phyloP scores from a whole-genome alignment of 2,888 invertebrate genomes.

The Villa cingulata region DNA sequence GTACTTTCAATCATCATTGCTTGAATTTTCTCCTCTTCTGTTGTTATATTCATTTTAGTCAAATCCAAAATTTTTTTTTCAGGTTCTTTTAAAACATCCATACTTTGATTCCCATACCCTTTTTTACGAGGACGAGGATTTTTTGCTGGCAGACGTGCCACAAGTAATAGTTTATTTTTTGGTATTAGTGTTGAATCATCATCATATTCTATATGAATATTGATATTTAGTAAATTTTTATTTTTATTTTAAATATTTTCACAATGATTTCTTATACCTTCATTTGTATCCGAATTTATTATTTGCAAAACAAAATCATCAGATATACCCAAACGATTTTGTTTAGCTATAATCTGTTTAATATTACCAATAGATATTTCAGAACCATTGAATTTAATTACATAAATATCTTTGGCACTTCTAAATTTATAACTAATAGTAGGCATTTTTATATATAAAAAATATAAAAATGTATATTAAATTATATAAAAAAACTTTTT shows the following conservation, averaged over 20 bases:
- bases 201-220: slow-evolving; percentile 68
- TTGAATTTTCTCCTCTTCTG: slow-evolving; percentile 94
- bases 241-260: no score
- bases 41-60: slow-evolving; percentile 76
- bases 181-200: slow-evolving; percentile 86
- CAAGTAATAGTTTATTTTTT: slow-evolving; percentile 92
- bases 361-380: slow-evolving; percentile 91
- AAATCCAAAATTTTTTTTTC: slow-evolving; percentile 62
- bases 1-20: slow-evolving; percentile 97
- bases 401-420: slow-evolving; percentile 89
- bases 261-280: no score
- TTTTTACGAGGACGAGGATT: slow-evolving; percentile 61
- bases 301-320: slow-evolving; percentile 93
- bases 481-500: no score
- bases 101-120: slow-evolving; percentile 52
- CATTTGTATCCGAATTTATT: slow-evolving; percentile 92
- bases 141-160: slow-evolving; percentile 80
- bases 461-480: no score
- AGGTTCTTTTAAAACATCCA: slow-evolving; percentile 26
- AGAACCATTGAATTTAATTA: slow-evolving; percentile 91
- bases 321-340: slow-evolving; percentile 86
- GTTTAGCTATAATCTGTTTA: slow-evolving; percentile 87
- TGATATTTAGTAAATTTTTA: no score
- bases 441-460: slow-evolving; percentile 47
- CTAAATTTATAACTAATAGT: slow-evolving; percentile 99